Evolutionary conservation across 2,113 vertebrate species (phyloP), one percentile per base, ranked within the genome.

Genomic region (Microcebus lehilahytsara): DNA sequence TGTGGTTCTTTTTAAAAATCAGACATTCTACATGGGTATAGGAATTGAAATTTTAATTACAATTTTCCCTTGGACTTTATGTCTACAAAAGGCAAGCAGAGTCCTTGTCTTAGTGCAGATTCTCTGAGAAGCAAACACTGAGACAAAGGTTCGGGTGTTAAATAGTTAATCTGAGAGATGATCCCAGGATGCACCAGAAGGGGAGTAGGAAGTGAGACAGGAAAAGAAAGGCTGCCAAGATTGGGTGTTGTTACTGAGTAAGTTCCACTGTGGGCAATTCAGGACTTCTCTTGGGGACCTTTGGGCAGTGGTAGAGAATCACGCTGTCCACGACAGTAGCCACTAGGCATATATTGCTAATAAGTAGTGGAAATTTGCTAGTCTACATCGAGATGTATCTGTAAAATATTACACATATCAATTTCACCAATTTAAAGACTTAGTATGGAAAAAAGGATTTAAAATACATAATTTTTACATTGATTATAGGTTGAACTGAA

Each of bases 101-200:
- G 19, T 71, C 37, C 42, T 90, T 93, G 12, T 77, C 32, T 95
- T 83, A 85, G 17, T 22, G 49, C 64, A 5, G 7, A 89, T 89
- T 91, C 11, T 95, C 42, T 78, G n/a, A 92, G 64, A 75, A 89
- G 13, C 13, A 89, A 69, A 89, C 0, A 25, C 14, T 64, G 30
- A 81, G 66, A 77, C 17, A 94, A 84, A n/a, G 2, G 4, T 79
- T 77, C 46, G 19, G 79, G 20, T 77, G 9, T 32, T 56, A 85
- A 92, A 16, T 46, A 74, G 42, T 80, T 95, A 72, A 89, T 42
- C 53, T 86, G 83, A 85, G 46, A 96, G n/a, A 78, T 85, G 42
- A 86, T 56, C 49, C 23, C 42, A 86, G 60, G 25, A 72, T 62
- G 2, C 17, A n/a, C 16, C 81, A 97, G 23, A 69, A 64, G 56